Percentiles rank a stretch among this genome's conserved stretches.
Conservation (phyloP, 2,797 vertebrate genomes). For the Fistularia tabacaria region DNA sequence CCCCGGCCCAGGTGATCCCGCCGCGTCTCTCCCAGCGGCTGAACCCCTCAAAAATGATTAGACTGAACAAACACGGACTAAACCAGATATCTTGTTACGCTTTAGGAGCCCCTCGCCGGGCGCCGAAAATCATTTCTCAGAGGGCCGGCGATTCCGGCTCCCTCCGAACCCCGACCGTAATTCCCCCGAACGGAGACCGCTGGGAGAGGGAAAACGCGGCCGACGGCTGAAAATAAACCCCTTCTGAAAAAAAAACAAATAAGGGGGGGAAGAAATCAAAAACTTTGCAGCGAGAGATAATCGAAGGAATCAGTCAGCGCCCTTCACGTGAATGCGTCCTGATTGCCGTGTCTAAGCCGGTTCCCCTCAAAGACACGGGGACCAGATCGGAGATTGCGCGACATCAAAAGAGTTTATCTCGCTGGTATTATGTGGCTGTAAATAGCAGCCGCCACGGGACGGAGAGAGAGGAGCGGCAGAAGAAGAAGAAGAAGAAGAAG, state of each 20-base stretch:
- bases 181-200: conserved; percentile 43
- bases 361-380: conserved; percentile 59
- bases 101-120: conserved; percentile 9
- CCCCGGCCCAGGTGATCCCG: conserved; percentile 1
- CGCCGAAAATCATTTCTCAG: conserved; percentile 26
- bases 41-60: conserved; percentile 28
- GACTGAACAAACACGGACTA: conserved; percentile 18
- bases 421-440: conserved; percentile 66
- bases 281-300: conserved; percentile 10
- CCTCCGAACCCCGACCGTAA: conserved; percentile 32
- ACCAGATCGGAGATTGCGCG: conserved; percentile 59
- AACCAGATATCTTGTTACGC: conserved; percentile 15
- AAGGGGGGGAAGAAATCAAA: background rate
- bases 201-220: conserved; percentile 31
- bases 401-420: conserved; percentile 71
- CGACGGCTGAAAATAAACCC: conserved; percentile 56
- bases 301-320: conserved; percentile 66
- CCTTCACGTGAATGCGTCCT: conserved; percentile 63
- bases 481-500: conserved; percentile 20
- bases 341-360: conserved; percentile 72
- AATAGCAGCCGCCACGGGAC: conserved; percentile 58
- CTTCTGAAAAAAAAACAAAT: conserved; percentile 26
- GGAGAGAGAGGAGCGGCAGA: conserved; percentile 41
- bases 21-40: conserved; percentile 4
- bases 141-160: conserved; percentile 15